phyloP scores from a whole-genome alignment of 2,113 vertebrate genomes.

The Marcusenius ussheri region DNA sequence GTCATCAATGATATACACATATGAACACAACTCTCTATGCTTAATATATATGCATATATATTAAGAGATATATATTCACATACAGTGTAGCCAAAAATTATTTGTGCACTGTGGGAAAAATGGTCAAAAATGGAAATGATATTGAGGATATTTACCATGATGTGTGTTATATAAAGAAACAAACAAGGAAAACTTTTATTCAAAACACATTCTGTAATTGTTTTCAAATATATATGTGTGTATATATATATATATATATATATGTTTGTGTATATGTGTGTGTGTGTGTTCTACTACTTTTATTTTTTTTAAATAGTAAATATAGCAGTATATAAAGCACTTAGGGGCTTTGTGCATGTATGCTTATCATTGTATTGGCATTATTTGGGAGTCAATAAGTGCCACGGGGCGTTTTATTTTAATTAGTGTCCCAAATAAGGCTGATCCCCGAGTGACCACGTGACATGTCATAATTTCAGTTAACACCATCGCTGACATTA shows the following conservation, averaged over 20 bases:
- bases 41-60: background rate
- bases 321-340: background rate
- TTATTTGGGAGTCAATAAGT: conserved; percentile 70
- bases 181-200: too few relatives aligned
- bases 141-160: too few relatives aligned
- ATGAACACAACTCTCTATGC: background rate
- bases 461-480: conserved; percentile 62
- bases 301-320: background rate
- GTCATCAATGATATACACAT: background rate
- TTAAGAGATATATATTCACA: too few relatives aligned
- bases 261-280: too few relatives aligned
- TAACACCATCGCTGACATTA: conserved; percentile 46
- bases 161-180: too few relatives aligned
- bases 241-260: too few relatives aligned
- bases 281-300: too few relatives aligned
- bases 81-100: too few relatives aligned
- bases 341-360: conserved; percentile 49
- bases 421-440: conserved; percentile 65
- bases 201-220: too few relatives aligned
- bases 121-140: too few relatives aligned
- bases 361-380: conserved; percentile 74
- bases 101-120: too few relatives aligned
- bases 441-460: conserved; percentile 43
- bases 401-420: conserved; percentile 52
- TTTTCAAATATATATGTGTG: too few relatives aligned